Evolutionary conservation across 2,797 vertebrate species (phyloP), one percentile per base, ranked within the genome.

Genomic region (Neosilurus mollespiculum): DNA sequence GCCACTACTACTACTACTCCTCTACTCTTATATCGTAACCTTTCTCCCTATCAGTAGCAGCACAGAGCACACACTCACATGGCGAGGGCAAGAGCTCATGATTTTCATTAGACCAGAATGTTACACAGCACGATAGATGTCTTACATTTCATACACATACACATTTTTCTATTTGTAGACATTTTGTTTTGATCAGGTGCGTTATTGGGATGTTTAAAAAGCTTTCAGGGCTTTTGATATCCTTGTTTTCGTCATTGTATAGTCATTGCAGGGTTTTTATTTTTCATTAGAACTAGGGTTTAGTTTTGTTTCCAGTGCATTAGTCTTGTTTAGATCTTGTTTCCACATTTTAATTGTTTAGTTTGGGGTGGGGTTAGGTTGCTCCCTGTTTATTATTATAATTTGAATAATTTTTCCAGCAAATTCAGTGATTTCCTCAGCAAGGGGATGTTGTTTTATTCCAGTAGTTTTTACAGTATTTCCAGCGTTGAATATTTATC

Each of bases 1-100:
- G 96, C 96, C 96, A 96, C 94, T 95, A 94, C 96, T 96, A 86
- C 87, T 94, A 81, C 94, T 94, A 96, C 96, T 96, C 94, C 94
- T 94, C 94, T 94, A 94, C 88, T 88, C 87, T 93, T 95, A 88
- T 87, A 95, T 95, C 94, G 95, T 95, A 95, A 95, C 94, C 94
- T 94, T 94, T 94, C 94, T 94, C 93, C 94, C 93, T 94, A 94
- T 94, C 92, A 95, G 94, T 95, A 94, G 91, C 90, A 93, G 89
- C 92, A 93, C 93, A 94, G 93, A 94, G 93, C 93, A 94, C 93
- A 93, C 91, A 93, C 67, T 58, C 80, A 73, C 92, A 93, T 91
- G 91, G 91, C 92, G 90, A 93, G 92, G 94, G 93, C 92, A 92
- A 87, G 77, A 81, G 70, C 77, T 93, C 92, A 93, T 93, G 91